These are phyloP conservation scores for Phodopus roborovskii DNA, from an alignment of 2,113 vertebrate species.

Conservation along the genomic window DNA sequence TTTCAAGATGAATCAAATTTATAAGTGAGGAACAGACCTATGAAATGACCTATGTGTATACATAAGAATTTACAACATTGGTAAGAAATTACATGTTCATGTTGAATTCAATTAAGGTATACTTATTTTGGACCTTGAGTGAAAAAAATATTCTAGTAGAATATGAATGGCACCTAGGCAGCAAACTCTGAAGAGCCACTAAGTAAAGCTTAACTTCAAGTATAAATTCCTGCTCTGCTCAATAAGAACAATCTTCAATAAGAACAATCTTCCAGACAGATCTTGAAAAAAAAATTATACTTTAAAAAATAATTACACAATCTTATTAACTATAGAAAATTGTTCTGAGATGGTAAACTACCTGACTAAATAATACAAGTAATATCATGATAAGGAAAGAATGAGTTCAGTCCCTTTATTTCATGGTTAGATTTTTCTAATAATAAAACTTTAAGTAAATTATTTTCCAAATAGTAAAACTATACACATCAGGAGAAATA, in stretches of 20 bases:
- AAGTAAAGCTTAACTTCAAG: constrained; percentile 29
- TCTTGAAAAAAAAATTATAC: constrained; percentile 11
- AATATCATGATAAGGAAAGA: background rate
- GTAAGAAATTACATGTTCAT: constrained; percentile 44
- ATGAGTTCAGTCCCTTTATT: constrained; percentile 15
- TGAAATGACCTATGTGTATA: background rate
- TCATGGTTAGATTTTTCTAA: background rate
- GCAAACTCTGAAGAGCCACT: background rate
- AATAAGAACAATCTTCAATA: too few relatives aligned
- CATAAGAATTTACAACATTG: constrained; percentile 16
- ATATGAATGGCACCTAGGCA: constrained; percentile 31
- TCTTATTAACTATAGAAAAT: constrained; percentile 38
- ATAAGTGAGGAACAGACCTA: constrained; percentile 4
- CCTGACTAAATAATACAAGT: constrained; percentile 40
- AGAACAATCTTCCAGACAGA: background rate
- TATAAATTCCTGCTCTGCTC: constrained; percentile 1
- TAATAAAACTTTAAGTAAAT: constrained; percentile 27
- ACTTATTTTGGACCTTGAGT: constrained; percentile 43
- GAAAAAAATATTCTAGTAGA: constrained; percentile 49
- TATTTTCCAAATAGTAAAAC: constrained; percentile 47
- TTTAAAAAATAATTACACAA: constrained; percentile 14
- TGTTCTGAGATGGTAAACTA: constrained; percentile 9
- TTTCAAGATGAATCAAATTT: constrained; percentile 30
- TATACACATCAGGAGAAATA: constrained; percentile 47
- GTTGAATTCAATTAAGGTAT: constrained; percentile 52